A percentile compares a stretch with the other conserved stretches of the same genome.
Evolutionary conservation across 2,113 vertebrate species (phyloP).

Genomic region (Trichechus manatus): DNA sequence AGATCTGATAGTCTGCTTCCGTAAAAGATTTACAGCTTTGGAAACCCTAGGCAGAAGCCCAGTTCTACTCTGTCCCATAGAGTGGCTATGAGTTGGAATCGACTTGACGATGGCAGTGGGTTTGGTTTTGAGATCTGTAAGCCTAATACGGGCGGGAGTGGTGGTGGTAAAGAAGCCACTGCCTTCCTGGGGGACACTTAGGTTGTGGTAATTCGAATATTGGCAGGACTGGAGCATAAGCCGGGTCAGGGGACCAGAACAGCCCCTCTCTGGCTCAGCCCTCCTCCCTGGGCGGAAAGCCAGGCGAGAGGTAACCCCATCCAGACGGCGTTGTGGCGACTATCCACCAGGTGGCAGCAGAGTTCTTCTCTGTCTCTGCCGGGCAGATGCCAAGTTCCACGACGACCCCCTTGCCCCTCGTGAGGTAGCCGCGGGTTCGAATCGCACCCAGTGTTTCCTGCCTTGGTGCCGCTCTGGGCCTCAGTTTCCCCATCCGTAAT

Average conservation of each 20-base stretch:
- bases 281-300: fast-evolving
- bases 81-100: no score
- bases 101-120: no score
- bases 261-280: fast-evolving
- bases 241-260: not conserved
- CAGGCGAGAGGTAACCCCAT: fast-evolving
- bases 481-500: not conserved
- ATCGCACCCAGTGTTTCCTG: fast-evolving
- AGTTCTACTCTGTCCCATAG: no score
- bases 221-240: not conserved
- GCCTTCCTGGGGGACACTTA: not conserved
- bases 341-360: constrained; percentile 49
- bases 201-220: not conserved
- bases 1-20: no score
- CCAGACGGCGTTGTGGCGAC: fast-evolving
- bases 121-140: no score
- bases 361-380: not conserved
- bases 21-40: no score
- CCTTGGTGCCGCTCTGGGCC: not conserved
- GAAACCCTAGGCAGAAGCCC: no score
- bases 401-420: fast-evolving
- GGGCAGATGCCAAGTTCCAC: fast-evolving
- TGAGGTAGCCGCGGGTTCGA: fast-evolving
- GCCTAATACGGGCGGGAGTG: no score
- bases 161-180: not conserved